phyloP scores from a whole-genome alignment of 1,140 invertebrate species.

The Arion vulgaris region DNA sequence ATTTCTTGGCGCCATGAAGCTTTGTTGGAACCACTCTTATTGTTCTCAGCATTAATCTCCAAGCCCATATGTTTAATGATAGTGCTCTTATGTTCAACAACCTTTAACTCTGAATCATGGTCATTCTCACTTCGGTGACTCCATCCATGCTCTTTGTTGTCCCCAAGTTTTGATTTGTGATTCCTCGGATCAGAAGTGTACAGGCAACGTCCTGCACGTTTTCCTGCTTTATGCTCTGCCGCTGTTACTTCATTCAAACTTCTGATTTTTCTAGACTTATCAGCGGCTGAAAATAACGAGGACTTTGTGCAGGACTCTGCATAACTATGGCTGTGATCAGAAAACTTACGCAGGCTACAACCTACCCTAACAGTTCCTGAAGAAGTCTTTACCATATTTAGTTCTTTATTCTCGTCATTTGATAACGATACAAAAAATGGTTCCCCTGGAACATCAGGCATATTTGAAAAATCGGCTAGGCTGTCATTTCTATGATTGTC shows the following conservation, averaged over 20 bases:
- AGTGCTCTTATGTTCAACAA: background rate
- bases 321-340: background rate
- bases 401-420: slow-evolving; percentile 31
- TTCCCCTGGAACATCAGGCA: slow-evolving; percentile 28
- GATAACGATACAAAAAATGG: slow-evolving; percentile 35
- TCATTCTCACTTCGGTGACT: background rate
- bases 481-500: background rate
- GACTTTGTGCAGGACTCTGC: background rate
- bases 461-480: slow-evolving; percentile 9
- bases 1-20: background rate
- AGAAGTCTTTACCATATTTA: slow-evolving; percentile 37
- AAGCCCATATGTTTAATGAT: background rate
- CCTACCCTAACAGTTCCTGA: slow-evolving; percentile 29
- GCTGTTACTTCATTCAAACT: no score
- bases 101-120: background rate
- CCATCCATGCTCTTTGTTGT: background rate
- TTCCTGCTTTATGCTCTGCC: background rate
- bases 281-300: background rate
- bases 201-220: background rate
- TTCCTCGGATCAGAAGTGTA: no score
- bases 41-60: background rate
- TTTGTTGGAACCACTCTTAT: background rate
- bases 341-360: slow-evolving; percentile 5
- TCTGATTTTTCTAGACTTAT: background rate
- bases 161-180: no score